Base-by-base conservation (phyloP, 2,888 invertebrate genomes). In the Pachycephus smyrnensis region DNA sequence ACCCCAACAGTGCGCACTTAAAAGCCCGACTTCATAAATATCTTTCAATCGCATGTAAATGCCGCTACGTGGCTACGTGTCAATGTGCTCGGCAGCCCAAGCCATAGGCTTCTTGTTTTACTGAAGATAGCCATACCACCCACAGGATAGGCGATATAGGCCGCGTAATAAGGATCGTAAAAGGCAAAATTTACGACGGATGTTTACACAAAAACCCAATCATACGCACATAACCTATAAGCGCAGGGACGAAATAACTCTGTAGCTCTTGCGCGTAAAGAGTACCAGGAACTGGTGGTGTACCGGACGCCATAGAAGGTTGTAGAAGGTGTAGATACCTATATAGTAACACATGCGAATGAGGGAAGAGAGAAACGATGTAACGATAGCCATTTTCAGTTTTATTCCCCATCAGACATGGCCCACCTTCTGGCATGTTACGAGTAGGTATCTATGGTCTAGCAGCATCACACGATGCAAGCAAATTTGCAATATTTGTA, bases 191-290 rank as follows among this genome's bases (percentile, higher is more conserved):
- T 86, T 84, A 82, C 82, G 81, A 73, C 77, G 77, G 74, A 74
- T 80, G 78, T 76, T 86, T 84, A 85, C 77, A 81, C 80, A 83
- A 85, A 82, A 84, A 80, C 77, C 81, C 80, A 80, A 84, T 86
- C 82, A 82, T 83, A 82, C 80, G 76, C 80, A 75, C 78, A 68
- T 80, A 81, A 82, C 76, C 33, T 75, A 76, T 76, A 73, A 76
- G 75, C 75, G 12, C 71, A 11, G 12, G 23, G 31, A 71, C 71
- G 71, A 71, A 71, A 71, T 71, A 32, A 11, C 71, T 71, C 30
- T 71, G 15, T 11, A 33, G 31, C 31, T 55, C 9, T 55, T 55
- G 55, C 55, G 23, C 23, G 15, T 55, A 55, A 55, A 55, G 9
- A 55, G 55, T 9, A 55, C 23, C 55, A 55, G 23, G 23, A 55